phyloP scores from a whole-genome alignment of 1,140 invertebrate species.

The Micrasema longulum region DNA sequence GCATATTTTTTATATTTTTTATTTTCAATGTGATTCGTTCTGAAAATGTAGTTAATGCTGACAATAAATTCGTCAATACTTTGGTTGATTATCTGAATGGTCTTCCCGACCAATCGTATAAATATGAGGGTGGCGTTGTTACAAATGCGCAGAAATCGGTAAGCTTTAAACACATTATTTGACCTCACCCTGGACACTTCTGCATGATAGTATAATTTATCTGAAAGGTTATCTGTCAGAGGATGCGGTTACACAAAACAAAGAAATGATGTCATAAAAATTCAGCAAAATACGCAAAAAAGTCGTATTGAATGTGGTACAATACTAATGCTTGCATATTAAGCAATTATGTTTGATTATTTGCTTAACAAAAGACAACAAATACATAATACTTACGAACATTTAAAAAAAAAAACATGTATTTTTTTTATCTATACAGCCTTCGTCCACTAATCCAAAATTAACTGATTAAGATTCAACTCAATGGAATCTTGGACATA shows the following conservation, averaged over 20 bases:
- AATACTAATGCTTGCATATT: too few species aligned
- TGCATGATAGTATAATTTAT: conserved; percentile 23
- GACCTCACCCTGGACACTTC: conserved; percentile 8
- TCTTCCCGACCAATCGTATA: conserved; percentile 21
- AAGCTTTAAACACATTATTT: conserved; percentile 32
- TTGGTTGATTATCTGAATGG: conserved; percentile 30
- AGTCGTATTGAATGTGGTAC: not conserved
- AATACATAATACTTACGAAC: too few species aligned
- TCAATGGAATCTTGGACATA: too few species aligned
- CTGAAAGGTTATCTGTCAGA: conserved; percentile 29
- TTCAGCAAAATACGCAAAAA: not conserved
- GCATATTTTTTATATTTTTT: conserved; percentile 11
- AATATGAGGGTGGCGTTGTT: conserved; percentile 32
- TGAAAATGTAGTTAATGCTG: conserved; percentile 20
- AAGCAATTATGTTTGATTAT: too few species aligned
- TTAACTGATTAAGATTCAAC: too few species aligned
- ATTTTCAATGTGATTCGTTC: conserved; percentile 30
- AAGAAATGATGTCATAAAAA: conserved; percentile 2
- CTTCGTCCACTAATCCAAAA: too few species aligned
- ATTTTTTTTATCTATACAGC: too few species aligned
- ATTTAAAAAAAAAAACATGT: too few species aligned
- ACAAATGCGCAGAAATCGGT: conserved; percentile 40
- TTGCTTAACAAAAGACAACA: too few species aligned
- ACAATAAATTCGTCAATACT: conserved; percentile 29
- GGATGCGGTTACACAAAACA: conserved; percentile 2